Conservation (phyloP, 2,888 invertebrate species). For the Calephelis perditalis region DNA sequence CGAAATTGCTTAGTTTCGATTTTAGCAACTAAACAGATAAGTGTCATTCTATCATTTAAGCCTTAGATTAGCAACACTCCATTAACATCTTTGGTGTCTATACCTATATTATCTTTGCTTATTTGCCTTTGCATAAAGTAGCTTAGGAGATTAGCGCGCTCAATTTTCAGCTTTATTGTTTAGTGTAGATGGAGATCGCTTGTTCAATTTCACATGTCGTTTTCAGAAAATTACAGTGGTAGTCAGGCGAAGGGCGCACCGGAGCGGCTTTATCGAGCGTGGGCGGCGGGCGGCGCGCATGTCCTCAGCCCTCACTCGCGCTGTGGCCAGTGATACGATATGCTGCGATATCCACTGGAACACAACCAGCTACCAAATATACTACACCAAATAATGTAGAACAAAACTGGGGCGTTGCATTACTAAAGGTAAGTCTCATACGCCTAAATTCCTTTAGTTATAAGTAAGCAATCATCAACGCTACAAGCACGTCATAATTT, state of each 20-base stretch:
- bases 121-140: too few species aligned
- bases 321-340: slow-evolving; percentile 39
- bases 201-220: background rate
- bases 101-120: too few species aligned
- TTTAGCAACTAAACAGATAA: too few species aligned
- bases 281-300: slow-evolving; percentile 54
- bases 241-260: slow-evolving; percentile 31
- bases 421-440: slow-evolving; percentile 44
- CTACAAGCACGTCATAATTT: too few species aligned
- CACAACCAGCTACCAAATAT: slow-evolving; percentile 30
- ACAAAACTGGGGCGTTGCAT: slow-evolving; percentile 1
- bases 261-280: slow-evolving; percentile 60
- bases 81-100: too few species aligned
- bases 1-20: too few species aligned
- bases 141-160: too few species aligned
- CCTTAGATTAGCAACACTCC: too few species aligned
- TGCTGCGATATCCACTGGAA: slow-evolving; percentile 44
- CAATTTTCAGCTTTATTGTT: too few species aligned
- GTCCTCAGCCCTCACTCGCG: slow-evolving; percentile 34
- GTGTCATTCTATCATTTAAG: too few species aligned
- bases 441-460: background rate
- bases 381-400: slow-evolving; percentile 46
- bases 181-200: background rate
- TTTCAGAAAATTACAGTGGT: slow-evolving; percentile 18
- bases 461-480: background rate